A percentile compares a stretch with the other conserved stretches of the same genome.
Conservation (phyloP, 64 coral and sea anemone genomes). For the Porites lutea region DNA sequence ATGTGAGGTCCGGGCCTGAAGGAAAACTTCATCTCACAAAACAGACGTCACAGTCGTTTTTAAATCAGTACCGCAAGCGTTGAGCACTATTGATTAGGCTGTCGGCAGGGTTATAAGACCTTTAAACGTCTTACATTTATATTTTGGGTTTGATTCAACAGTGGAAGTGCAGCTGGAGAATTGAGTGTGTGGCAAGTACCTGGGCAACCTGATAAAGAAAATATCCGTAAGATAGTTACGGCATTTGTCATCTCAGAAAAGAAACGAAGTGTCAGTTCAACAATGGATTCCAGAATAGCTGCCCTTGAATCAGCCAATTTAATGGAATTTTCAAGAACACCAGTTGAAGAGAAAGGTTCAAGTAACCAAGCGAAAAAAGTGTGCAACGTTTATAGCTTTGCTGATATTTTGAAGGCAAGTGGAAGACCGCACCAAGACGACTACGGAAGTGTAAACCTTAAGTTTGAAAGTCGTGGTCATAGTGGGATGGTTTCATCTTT, state of each 20-base stretch:
- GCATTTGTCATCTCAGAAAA: neutral
- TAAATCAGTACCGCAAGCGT: too few species aligned
- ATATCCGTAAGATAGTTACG: slow-evolving; percentile 24
- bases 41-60: too few species aligned
- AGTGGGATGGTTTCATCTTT: slow-evolving; percentile 34
- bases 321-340: slow-evolving; percentile 2
- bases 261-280: neutral
- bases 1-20: too few species aligned
- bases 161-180: slow-evolving; percentile 40
- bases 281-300: slow-evolving; percentile 15
- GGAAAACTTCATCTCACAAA: too few species aligned
- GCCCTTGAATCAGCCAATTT: slow-evolving; percentile 19
- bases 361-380: neutral
- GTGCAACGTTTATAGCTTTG: slow-evolving; percentile 12
- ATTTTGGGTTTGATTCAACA: neutral
- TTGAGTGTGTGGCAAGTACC: slow-evolving; percentile 47
- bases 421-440: neutral
- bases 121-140: neutral
- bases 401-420: slow-evolving; percentile 36
- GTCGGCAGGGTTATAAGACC: too few species aligned
- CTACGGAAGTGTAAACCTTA: neutral
- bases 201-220: slow-evolving; percentile 19
- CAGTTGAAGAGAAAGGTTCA: neutral
- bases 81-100: too few species aligned
- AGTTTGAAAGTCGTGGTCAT: slow-evolving; percentile 54